Percentiles rank a stretch among this genome's conserved stretches.
These are phyloP conservation scores for Tenebrio molitor DNA, from an alignment of 1,140 invertebrate species.

Conservation along the genomic window DNA sequence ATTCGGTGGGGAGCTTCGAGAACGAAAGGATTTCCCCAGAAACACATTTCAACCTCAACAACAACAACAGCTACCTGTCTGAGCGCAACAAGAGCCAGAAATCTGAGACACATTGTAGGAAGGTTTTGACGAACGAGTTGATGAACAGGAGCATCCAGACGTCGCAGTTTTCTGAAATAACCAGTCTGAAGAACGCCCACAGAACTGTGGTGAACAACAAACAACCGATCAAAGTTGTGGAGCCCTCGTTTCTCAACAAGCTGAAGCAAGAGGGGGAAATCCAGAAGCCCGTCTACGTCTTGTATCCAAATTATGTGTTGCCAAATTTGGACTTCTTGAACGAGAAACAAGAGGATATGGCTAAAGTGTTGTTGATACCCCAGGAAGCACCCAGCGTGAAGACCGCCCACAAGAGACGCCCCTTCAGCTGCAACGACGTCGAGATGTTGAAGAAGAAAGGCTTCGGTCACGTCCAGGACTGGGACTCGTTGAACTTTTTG, in stretches of 20 bases:
- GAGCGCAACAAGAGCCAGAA: slow-evolving; percentile 55
- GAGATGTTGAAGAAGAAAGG: slow-evolving; percentile 84
- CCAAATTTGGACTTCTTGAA: slow-evolving; percentile 90
- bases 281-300: slow-evolving; percentile 86
- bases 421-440: slow-evolving; percentile 88
- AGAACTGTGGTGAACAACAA: slow-evolving; percentile 55
- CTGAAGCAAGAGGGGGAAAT: slow-evolving; percentile 74
- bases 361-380: slow-evolving; percentile 67
- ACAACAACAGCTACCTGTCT: slow-evolving; percentile 65
- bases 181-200: slow-evolving; percentile 57
- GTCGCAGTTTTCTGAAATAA: slow-evolving; percentile 67
- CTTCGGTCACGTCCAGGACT: slow-evolving; percentile 88
- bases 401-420: slow-evolving; percentile 68
- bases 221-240: slow-evolving; percentile 70
- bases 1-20: slow-evolving; percentile 54
- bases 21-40: slow-evolving; percentile 59
- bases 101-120: slow-evolving; percentile 48
- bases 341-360: slow-evolving; percentile 72
- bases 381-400: slow-evolving; percentile 64
- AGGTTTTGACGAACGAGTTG: slow-evolving; percentile 64
- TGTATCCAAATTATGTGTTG: slow-evolving; percentile 92
- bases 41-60: slow-evolving; percentile 67
- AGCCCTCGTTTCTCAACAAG: slow-evolving; percentile 76
- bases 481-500: slow-evolving; percentile 91
- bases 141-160: slow-evolving; percentile 83